A percentile compares a stretch with the other conserved stretches of the same genome.
These are phyloP conservation scores for Ictalurus punctatus DNA, from an alignment of 2,113 vertebrate genomes.

Conservation along the genomic window DNA sequence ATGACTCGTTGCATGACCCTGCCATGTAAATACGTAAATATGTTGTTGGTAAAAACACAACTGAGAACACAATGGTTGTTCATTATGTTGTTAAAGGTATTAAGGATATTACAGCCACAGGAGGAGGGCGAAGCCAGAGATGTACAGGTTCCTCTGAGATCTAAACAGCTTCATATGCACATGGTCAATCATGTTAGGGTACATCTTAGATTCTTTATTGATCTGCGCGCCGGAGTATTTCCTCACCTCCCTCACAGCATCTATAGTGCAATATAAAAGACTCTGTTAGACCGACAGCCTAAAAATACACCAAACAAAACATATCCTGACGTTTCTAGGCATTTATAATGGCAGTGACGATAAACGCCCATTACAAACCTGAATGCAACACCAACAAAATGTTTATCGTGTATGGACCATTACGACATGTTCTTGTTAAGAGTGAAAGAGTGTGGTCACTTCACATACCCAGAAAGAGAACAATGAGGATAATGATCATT, in stretches of 20 bases:
- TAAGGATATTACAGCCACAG: slow-evolving; percentile 83
- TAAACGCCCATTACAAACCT: neutral
- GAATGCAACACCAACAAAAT: neutral
- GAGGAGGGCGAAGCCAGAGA: slow-evolving; percentile 95
- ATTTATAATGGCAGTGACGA: neutral
- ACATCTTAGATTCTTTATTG: slow-evolving; percentile 67
- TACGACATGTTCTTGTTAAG: neutral
- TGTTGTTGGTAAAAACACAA: neutral
- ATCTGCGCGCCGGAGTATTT: slow-evolving; percentile 80
- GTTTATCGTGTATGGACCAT: neutral
- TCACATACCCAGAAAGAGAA: slow-evolving; percentile 87
- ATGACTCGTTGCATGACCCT: slow-evolving; percentile 82
- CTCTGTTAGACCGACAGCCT: neutral
- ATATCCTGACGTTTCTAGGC: neutral
- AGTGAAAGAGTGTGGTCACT: neutral
- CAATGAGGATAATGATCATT: slow-evolving; percentile 87
- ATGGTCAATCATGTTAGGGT: slow-evolving; percentile 79
- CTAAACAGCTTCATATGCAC: slow-evolving; percentile 96
- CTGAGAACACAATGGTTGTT: neutral
- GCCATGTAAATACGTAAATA: neutral
- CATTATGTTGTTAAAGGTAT: neutral
- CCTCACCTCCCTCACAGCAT: slow-evolving; percentile 88
- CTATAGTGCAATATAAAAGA: slow-evolving; percentile 61
- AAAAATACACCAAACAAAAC: neutral
- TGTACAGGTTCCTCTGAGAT: slow-evolving; percentile 94